Conservation (phyloP, 2,113 vertebrate species). For the Cygnus atratus region DNA sequence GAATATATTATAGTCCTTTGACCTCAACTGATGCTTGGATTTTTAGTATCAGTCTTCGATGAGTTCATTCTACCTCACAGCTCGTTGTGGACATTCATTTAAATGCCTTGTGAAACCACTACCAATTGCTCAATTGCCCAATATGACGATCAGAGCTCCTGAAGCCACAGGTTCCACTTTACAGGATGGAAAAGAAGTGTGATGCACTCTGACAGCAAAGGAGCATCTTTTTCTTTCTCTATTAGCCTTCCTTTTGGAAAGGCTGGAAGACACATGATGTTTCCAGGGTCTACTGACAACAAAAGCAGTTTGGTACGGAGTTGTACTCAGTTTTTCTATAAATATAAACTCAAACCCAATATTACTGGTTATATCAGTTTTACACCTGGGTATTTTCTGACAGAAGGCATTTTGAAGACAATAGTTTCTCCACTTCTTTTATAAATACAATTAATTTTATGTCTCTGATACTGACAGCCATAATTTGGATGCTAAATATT, state of each 20-base stretch:
- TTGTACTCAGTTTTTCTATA: not conserved
- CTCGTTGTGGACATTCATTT: not conserved
- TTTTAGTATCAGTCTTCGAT: not conserved
- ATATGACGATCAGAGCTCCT: conserved; percentile 25
- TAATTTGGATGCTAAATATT: not conserved
- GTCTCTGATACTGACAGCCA: not conserved
- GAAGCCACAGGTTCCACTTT: conserved; percentile 14
- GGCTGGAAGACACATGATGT: conserved; percentile 26
- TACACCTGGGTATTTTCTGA: not conserved
- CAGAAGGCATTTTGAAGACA: not conserved
- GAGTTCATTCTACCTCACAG: not conserved
- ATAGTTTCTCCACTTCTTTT: not conserved
- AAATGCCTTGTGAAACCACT: conserved; percentile 11
- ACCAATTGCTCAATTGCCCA: conserved; percentile 21
- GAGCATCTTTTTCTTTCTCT: conserved; percentile 32
- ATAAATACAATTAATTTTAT: not conserved
- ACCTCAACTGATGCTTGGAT: not conserved
- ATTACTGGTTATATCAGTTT: not conserved
- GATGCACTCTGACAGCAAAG: conserved; percentile 43
- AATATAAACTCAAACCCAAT: not conserved
- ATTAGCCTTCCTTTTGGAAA: not conserved
- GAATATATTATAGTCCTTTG: conserved; percentile 27
- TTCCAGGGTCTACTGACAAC: not conserved
- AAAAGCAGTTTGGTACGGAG: not conserved
- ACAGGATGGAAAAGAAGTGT: not conserved